Conservation (phyloP, 2,797 vertebrate genomes). For the Todus mexicanus region DNA sequence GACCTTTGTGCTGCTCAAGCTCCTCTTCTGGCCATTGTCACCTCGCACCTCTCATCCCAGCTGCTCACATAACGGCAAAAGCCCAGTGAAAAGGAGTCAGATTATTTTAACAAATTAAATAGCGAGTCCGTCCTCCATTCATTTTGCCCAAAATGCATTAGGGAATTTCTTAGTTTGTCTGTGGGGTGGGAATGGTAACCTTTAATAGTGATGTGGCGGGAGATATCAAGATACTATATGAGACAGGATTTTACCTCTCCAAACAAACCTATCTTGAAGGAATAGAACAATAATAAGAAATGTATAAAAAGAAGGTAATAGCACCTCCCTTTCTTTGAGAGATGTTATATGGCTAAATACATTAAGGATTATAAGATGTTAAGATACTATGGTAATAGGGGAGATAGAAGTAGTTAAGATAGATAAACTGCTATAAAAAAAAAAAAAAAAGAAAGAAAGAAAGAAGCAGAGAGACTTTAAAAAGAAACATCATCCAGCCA, state of each 20-base stretch:
- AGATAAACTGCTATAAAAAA: not conserved
- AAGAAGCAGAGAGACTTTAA: not conserved
- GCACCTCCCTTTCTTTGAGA: not conserved
- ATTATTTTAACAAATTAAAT: not conserved
- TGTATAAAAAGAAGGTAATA: not conserved
- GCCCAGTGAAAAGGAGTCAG: not conserved
- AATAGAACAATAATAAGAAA: not conserved
- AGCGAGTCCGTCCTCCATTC: accelerated
- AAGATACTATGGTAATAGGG: not conserved
- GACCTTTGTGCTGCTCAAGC: not conserved
- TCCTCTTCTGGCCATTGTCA: not conserved
- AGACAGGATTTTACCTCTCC: not conserved
- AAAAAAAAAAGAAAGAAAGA: not conserved
- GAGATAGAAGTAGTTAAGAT: not conserved
- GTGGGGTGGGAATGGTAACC: not conserved
- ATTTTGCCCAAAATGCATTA: not conserved
- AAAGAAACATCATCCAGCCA: not conserved
- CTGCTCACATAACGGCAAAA: not conserved
- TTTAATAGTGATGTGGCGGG: not conserved
- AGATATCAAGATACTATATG: accelerated
- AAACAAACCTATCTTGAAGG: not conserved
- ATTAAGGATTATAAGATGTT: not conserved
- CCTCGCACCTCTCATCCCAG: not conserved
- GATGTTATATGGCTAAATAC: not conserved
- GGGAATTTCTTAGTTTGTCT: not conserved